A percentile compares a stretch with the other conserved stretches of the same genome.
Evolutionary conservation across 2,888 invertebrate genomes (phyloP).

Genomic region (Sthenelais limicola): DNA sequence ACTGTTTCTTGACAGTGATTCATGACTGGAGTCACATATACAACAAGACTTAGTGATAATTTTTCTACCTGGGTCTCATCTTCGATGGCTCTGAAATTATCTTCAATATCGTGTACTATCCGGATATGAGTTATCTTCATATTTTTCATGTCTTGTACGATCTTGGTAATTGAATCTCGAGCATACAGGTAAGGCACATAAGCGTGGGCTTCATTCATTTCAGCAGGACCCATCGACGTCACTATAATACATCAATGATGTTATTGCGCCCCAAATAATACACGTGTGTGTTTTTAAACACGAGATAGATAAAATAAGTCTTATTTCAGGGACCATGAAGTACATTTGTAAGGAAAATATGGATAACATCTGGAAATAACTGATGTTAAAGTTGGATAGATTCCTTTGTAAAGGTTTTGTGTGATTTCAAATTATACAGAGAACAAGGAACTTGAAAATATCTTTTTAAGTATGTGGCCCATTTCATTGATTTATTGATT

Average conservation of each 20-base stretch:
- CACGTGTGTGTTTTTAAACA: too few species aligned
- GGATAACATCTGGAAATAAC: background rate
- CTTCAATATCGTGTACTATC: constrained; percentile 66
- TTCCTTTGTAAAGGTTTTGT: background rate
- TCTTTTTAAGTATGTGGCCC: too few species aligned
- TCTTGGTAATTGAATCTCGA: constrained; percentile 61
- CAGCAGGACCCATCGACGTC: constrained; percentile 11
- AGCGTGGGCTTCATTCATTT: constrained; percentile 61
- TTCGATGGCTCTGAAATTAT: constrained; percentile 63
- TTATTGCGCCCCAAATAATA: too few species aligned
- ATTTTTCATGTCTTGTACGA: constrained; percentile 66
- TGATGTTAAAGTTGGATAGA: background rate
- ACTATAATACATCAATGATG: too few species aligned
- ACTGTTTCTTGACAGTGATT: constrained; percentile 10
- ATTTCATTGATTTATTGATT: too few species aligned
- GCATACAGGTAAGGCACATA: constrained; percentile 69
- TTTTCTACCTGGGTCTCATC: constrained; percentile 64
- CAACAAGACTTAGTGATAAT: background rate
- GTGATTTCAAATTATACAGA: background rate
- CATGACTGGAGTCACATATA: background rate
- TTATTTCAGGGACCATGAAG: background rate
- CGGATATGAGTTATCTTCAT: constrained; percentile 66
- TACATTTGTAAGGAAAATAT: background rate
- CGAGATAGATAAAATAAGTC: background rate
- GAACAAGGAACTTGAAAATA: too few species aligned